phyloP scores from a whole-genome alignment of 2,113 vertebrate species.

The Ascaphus truei region DNA sequence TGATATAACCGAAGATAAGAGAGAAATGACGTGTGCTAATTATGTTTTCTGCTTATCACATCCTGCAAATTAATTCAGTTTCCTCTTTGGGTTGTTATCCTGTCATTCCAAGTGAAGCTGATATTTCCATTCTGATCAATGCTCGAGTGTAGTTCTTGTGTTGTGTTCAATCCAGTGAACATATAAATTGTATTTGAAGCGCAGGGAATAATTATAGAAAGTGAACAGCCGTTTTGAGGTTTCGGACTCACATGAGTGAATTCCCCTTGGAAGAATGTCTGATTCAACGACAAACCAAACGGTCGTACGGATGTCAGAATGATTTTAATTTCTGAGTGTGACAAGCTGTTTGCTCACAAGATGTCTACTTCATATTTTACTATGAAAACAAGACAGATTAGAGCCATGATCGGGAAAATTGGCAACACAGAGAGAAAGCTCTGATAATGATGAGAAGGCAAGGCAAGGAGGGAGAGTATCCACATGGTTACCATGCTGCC shows the following conservation, averaged over 20 bases:
- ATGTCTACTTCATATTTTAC: too few species aligned
- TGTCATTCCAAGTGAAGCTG: background rate
- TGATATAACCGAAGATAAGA: too few species aligned
- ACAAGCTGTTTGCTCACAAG: constrained; percentile 22
- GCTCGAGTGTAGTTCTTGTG: background rate
- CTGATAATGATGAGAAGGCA: too few species aligned
- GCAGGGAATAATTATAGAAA: background rate
- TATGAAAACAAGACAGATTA: too few species aligned
- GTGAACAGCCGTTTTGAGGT: background rate
- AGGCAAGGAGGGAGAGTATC: too few species aligned
- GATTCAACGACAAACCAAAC: background rate
- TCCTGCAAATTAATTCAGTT: too few species aligned
- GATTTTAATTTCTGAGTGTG: background rate
- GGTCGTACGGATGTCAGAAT: constrained; percentile 8
- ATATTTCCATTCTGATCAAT: background rate
- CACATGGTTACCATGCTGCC: too few species aligned
- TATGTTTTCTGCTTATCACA: too few species aligned
- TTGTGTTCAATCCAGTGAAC: background rate
- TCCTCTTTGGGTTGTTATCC: too few species aligned
- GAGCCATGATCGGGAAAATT: too few species aligned
- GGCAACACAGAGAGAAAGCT: too few species aligned
- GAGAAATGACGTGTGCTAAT: too few species aligned
- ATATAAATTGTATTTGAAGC: background rate
- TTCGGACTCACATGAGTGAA: constrained; percentile 14
- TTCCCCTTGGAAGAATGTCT: constrained; percentile 15